phyloP scores from a whole-genome alignment of 2,113 vertebrate genomes.

The Macaca fascicularis region T2T-MFA8v1.1 NC_088386.1:89739001-89739500 shows the following conservation, averaged over 20 bases:
- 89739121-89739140: not conserved
- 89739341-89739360: no score
- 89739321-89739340: no score
- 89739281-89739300: not conserved
- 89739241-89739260: not conserved
- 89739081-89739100: not conserved
- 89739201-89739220: not conserved
- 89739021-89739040: not conserved
- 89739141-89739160: not conserved
- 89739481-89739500: not conserved
- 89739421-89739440: not conserved
- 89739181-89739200: not conserved
- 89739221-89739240: not conserved
- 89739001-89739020: not conserved
- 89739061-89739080: not conserved
- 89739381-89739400: no score
- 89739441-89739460: no score
- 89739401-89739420: not conserved
- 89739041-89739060: not conserved
- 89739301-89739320: not conserved
- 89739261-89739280: not conserved
- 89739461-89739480: no score
- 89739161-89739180: not conserved
- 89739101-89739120: not conserved
- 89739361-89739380: no score